phyloP scores from a whole-genome alignment of 2,888 invertebrate species.

The Augochlorella aurata region DNA sequence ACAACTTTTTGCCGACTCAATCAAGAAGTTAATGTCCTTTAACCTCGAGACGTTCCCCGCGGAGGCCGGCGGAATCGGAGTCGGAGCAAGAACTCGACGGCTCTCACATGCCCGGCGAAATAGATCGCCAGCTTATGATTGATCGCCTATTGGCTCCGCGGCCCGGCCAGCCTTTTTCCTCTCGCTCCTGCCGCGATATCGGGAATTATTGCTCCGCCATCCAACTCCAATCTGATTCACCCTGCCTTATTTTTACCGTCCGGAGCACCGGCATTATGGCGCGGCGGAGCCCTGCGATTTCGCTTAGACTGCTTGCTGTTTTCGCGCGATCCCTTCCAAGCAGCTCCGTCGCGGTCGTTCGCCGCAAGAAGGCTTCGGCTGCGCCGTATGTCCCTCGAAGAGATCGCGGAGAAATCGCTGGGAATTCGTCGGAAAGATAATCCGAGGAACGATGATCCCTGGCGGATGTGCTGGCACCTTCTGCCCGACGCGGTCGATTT shows the following conservation, averaged over 20 bases:
- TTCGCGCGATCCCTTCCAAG: neutral
- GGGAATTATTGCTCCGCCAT: constrained; percentile 50
- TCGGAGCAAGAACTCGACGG: constrained; percentile 75
- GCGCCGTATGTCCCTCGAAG: constrained; percentile 56
- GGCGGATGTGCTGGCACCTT: constrained; percentile 70
- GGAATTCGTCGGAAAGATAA: constrained; percentile 65
- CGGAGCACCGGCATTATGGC: neutral
- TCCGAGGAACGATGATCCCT: constrained; percentile 64
- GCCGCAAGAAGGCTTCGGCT: neutral
- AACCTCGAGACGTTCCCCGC: constrained; percentile 76
- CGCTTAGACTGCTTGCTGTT: too few species aligned
- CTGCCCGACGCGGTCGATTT: constrained; percentile 75
- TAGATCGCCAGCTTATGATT: constrained; percentile 80
- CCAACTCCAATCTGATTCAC: constrained; percentile 28
- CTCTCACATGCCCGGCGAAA: constrained; percentile 79
- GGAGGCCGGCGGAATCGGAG: constrained; percentile 68
- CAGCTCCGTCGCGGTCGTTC: too few species aligned
- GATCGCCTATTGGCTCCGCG: constrained; percentile 77
- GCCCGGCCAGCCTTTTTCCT: constrained; percentile 50
- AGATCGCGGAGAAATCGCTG: constrained; percentile 53
- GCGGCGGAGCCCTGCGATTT: neutral
- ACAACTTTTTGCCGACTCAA: constrained; percentile 80
- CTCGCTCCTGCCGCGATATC: constrained; percentile 50
- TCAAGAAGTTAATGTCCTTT: constrained; percentile 81
- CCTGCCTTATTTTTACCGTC: constrained; percentile 32